Conservation (phyloP, 2,888 invertebrate genomes). For the Agrotis puta region DNA sequence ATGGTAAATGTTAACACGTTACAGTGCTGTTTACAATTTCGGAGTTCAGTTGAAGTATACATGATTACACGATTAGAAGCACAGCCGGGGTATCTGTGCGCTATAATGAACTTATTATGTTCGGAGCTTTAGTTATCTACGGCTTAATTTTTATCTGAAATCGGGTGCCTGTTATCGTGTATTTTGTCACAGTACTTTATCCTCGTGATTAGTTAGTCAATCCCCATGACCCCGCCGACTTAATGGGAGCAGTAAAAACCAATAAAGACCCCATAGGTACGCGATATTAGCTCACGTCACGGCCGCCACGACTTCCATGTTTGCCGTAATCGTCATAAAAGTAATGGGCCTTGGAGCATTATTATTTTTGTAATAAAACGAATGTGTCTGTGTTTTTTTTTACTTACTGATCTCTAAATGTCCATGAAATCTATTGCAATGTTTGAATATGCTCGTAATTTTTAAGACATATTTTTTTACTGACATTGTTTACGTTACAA, state of each 20-base stretch:
- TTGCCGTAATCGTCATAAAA: slow-evolving; percentile 58
- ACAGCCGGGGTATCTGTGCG: slow-evolving; percentile 54
- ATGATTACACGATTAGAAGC: slow-evolving; percentile 67
- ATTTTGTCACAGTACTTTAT: slow-evolving; percentile 67
- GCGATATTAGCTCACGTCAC: slow-evolving; percentile 55
- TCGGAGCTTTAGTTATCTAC: slow-evolving; percentile 67
- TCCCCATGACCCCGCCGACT: slow-evolving; percentile 64
- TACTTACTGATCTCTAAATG: not conserved
- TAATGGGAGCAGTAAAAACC: slow-evolving; percentile 73
- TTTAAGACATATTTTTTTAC: slow-evolving; percentile 30
- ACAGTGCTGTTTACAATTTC: slow-evolving; percentile 71
- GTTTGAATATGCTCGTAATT: slow-evolving; percentile 26
- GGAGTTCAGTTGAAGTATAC: slow-evolving; percentile 67
- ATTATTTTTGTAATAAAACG: slow-evolving; percentile 37
- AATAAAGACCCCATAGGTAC: slow-evolving; percentile 69
- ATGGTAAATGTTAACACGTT: slow-evolving; percentile 73
- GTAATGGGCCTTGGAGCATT: slow-evolving; percentile 46
- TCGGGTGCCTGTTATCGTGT: slow-evolving; percentile 64
- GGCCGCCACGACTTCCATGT: slow-evolving; percentile 51
- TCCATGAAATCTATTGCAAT: slow-evolving; percentile 4
- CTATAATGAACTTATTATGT: slow-evolving; percentile 68
- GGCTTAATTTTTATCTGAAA: slow-evolving; percentile 71
- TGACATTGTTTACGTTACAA: slow-evolving; percentile 22
- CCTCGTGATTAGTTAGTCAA: slow-evolving; percentile 70
- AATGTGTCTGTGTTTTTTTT: not conserved